Conservation (phyloP, 2,113 vertebrate genomes). For the Pantherophis guttatus region DNA sequence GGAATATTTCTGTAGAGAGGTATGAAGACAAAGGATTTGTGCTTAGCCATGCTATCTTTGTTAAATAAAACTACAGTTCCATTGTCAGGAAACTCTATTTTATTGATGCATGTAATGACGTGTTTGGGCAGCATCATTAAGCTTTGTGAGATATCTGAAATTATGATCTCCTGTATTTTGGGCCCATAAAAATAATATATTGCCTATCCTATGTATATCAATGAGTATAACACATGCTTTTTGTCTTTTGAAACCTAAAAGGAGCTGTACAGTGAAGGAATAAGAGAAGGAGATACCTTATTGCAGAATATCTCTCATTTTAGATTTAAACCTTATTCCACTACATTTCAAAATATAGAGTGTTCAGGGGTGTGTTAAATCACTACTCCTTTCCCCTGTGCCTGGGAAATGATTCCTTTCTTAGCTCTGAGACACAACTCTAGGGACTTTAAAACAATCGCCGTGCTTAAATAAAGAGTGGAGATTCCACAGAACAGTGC, state of each 20-base stretch:
- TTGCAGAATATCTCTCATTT: not conserved
- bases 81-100: not conserved
- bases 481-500: conserved; percentile 43
- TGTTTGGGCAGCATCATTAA: conserved; percentile 7
- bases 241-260: not conserved
- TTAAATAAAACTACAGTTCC: not conserved
- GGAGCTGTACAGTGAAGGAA: not conserved
- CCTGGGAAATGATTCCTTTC: not conserved
- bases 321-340: not conserved
- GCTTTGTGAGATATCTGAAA: conserved; percentile 36
- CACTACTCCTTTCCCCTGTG: not conserved
- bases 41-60: not conserved
- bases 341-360: conserved; percentile 2
- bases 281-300: not conserved
- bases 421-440: conserved; percentile 2
- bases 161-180: conserved; percentile 3
- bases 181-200: conserved; percentile 34
- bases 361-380: not conserved
- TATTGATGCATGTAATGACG: conserved; percentile 23
- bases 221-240: conserved; percentile 3
- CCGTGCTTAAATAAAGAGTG: conserved; percentile 50
- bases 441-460: conserved; percentile 18
- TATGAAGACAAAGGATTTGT: not conserved
- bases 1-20: not conserved
- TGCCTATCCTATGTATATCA: not conserved